Evolutionary conservation across 2,797 vertebrate genomes (phyloP).

Genomic region (Florisuga fusca): DNA sequence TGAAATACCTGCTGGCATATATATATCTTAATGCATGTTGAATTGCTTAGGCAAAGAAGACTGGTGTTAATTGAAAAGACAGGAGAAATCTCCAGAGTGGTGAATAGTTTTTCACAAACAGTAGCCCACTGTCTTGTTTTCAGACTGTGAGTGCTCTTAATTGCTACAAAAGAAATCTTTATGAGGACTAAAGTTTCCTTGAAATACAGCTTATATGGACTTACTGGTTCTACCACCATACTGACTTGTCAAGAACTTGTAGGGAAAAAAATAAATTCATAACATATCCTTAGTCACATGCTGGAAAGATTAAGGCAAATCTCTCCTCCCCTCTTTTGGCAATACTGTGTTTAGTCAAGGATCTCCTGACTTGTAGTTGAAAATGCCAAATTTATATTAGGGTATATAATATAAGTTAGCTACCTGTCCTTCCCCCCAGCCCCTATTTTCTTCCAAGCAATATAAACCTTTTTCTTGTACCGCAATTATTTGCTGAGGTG

Average conservation of each 20-base stretch:
- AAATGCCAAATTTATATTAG: background rate
- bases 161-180: background rate
- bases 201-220: background rate
- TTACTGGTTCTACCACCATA: background rate
- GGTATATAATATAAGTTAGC: background rate
- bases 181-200: background rate
- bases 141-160: background rate
- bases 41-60: background rate
- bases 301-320: background rate
- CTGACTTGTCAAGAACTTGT: background rate
- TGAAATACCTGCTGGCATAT: background rate
- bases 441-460: background rate
- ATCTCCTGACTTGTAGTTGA: background rate
- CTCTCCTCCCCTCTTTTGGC: background rate
- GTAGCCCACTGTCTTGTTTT: background rate
- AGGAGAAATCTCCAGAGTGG: background rate
- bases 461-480: background rate
- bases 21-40: slow-evolving; percentile 13
- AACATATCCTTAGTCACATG: background rate
- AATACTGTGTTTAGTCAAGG: background rate
- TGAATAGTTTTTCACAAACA: background rate
- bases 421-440: background rate
- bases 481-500: background rate
- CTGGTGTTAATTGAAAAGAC: background rate
- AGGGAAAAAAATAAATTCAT: background rate